Conservation (phyloP, 1,140 invertebrate genomes). For the Eufriesea mexicana region DNA sequence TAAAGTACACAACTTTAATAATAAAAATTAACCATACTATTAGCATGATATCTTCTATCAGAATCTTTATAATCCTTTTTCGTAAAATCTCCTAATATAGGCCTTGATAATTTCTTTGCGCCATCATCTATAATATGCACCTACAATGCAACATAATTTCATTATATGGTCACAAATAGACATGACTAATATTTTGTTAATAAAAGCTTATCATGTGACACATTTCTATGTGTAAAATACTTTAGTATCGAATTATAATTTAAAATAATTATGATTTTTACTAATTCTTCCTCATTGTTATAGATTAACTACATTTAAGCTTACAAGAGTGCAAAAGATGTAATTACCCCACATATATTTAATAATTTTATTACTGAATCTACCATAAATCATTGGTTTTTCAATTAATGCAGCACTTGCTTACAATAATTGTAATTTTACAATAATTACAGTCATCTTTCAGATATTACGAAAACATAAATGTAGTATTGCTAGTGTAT, state of each 20-base stretch:
- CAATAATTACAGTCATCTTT: too few species aligned
- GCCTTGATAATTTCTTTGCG: slow-evolving; percentile 60
- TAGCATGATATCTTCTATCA: slow-evolving; percentile 68
- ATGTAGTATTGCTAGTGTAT: too few species aligned
- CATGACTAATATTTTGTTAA: too few species aligned
- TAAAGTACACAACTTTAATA: slow-evolving; percentile 4
- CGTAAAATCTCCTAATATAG: slow-evolving; percentile 60
- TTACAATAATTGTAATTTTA: too few species aligned
- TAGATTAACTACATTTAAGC: not conserved
- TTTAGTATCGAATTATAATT: too few species aligned
- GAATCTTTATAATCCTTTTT: slow-evolving; percentile 72
- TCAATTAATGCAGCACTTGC: too few species aligned
- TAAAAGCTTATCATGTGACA: not conserved
- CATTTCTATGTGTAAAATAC: not conserved
- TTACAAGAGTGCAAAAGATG: too few species aligned
- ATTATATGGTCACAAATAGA: not conserved
- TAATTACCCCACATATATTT: too few species aligned
- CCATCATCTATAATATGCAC: slow-evolving; percentile 69
- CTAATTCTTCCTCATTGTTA: not conserved
- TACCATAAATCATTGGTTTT: too few species aligned
- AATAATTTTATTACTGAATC: too few species aligned
- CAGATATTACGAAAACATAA: too few species aligned
- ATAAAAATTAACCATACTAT: slow-evolving; percentile 53
- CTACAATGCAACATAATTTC: slow-evolving; percentile 56
- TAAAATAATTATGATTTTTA: too few species aligned